Base-by-base conservation (phyloP, 2,113 vertebrate genomes). In the Thalassarche chlororhynchos region DNA sequence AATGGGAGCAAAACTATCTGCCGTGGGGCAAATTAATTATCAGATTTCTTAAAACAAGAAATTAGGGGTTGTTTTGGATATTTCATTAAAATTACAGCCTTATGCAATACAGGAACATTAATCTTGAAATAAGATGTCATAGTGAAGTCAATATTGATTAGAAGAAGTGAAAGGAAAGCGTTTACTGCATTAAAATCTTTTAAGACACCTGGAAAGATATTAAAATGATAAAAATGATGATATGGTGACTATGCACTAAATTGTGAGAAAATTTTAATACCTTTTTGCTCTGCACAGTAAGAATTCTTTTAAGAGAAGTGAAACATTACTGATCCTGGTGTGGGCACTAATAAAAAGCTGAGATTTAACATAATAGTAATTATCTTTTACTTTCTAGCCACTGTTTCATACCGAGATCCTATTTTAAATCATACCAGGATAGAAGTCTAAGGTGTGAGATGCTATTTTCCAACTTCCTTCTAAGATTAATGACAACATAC, bases 21-120 rank as follows among this genome's bases (percentile, higher is more conserved):
- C 40, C 5, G 1, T 46, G 66, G 74, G 61, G 76, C 20, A 94
- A 92, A 86, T 95, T 87, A 93, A 92, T 96, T 90, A 94, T 78
- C 65, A 93, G 32, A 91, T 86, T 97, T 92, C 62, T 94, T 96
- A 89, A 97, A 97, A 84, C 18, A 91, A 95, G 54, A 82, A 85
- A 85, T 89, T 84, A 90, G 9, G 7, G 24, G 74, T 80, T 89
- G 79, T 86, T 96, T 81, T 61, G 49, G 70, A 77, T 38, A 78
- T 31, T 93, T 97, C 68, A 92, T 93, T 95, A 95, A 93, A 94
- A 97, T 95, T 92, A 84, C 51, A 90, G 86, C 12, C 23, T 93
- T 71, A 86, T 77, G 46, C 64, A 91, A 96, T 38, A 77, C 14
- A 78, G 18, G 42, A 89, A 96, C 80, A 90, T 91, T 84, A 84